These are phyloP conservation scores for Littorina saxatilis DNA, from an alignment of 1,140 invertebrate genomes.

Conservation along the genomic window DNA sequence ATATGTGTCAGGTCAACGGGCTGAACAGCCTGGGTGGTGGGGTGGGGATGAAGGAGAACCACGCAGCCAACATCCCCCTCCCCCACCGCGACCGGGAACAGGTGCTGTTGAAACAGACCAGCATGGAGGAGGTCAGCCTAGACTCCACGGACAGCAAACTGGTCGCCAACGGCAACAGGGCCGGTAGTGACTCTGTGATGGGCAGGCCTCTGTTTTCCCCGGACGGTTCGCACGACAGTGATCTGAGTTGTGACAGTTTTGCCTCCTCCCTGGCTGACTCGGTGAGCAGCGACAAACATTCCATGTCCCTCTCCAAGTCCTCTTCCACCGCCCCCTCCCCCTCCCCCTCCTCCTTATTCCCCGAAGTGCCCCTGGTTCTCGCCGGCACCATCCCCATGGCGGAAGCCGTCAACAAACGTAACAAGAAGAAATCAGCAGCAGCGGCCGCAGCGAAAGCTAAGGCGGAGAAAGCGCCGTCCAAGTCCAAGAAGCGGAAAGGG, in stretches of 20 bases:
- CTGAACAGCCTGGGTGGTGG: neutral
- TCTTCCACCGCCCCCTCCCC: neutral
- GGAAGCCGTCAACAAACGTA: slow-evolving; percentile 30
- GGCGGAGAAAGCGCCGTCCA: slow-evolving; percentile 42
- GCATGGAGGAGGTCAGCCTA: slow-evolving; percentile 38
- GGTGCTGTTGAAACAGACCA: slow-evolving; percentile 30
- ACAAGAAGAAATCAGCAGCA: slow-evolving; percentile 28
- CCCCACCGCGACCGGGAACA: slow-evolving; percentile 14
- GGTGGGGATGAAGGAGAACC: neutral
- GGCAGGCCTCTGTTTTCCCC: slow-evolving; percentile 42
- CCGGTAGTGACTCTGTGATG: neutral
- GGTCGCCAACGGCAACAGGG: slow-evolving; percentile 17
- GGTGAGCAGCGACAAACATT: slow-evolving; percentile 60
- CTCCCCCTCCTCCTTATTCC: neutral
- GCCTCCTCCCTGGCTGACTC: slow-evolving; percentile 60
- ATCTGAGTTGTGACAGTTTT: slow-evolving; percentile 68
- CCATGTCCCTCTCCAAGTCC: slow-evolving; percentile 35
- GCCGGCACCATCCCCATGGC: slow-evolving; percentile 28
- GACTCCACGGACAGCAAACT: slow-evolving; percentile 29
- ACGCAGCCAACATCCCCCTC: neutral
- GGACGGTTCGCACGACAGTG: slow-evolving; percentile 59
- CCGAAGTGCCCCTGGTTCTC: slow-evolving; percentile 13
- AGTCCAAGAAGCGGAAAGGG: slow-evolving; percentile 58
- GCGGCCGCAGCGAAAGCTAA: slow-evolving; percentile 13
- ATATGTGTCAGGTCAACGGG: neutral